A percentile compares a stretch with the other conserved stretches of the same genome.
These are phyloP conservation scores for Xenopus petersii DNA, from an alignment of 2,797 vertebrate genomes.

Conservation along the genomic window DNA sequence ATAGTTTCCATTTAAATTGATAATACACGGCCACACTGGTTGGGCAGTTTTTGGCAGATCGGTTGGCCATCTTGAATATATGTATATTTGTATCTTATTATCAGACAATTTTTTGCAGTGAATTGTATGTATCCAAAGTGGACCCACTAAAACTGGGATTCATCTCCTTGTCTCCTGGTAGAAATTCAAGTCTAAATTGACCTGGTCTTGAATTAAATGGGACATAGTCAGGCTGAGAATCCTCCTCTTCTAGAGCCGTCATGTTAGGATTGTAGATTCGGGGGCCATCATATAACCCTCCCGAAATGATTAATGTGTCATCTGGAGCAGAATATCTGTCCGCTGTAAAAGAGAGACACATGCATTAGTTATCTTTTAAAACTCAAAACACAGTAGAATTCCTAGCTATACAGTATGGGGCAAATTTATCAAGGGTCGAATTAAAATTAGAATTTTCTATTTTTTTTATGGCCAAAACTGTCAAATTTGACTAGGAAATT, in stretches of 20 bases:
- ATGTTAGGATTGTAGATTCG: slow-evolving; percentile 65
- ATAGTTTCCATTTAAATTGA: too few species aligned
- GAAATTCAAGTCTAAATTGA: slow-evolving; percentile 65
- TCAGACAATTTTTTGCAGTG: slow-evolving; percentile 40
- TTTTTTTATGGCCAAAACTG: too few species aligned
- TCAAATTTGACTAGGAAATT: too few species aligned
- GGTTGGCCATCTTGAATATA: too few species aligned
- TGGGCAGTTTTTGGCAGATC: too few species aligned
- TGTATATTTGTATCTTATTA: too few species aligned
- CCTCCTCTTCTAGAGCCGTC: slow-evolving; percentile 50
- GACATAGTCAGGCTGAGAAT: slow-evolving; percentile 49
- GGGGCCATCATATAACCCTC: slow-evolving; percentile 71
- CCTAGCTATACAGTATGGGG: too few species aligned
- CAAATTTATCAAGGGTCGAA: too few species aligned
- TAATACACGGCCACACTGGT: too few species aligned
- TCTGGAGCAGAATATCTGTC: slow-evolving; percentile 59
- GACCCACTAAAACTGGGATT: slow-evolving; percentile 29
- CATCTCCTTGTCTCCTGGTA: slow-evolving; percentile 56
- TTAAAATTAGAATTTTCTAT: too few species aligned
- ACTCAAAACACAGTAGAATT: too few species aligned
- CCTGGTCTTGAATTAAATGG: slow-evolving; percentile 51
- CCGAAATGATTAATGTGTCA: slow-evolving; percentile 71
- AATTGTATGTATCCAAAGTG: slow-evolving; percentile 48
- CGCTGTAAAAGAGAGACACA: slow-evolving; percentile 41
- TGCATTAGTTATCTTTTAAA: too few species aligned